These are phyloP conservation scores for Xenopus tropicalis DNA, from an alignment of 2,113 vertebrate genomes.

Conservation along the genomic window DNA sequence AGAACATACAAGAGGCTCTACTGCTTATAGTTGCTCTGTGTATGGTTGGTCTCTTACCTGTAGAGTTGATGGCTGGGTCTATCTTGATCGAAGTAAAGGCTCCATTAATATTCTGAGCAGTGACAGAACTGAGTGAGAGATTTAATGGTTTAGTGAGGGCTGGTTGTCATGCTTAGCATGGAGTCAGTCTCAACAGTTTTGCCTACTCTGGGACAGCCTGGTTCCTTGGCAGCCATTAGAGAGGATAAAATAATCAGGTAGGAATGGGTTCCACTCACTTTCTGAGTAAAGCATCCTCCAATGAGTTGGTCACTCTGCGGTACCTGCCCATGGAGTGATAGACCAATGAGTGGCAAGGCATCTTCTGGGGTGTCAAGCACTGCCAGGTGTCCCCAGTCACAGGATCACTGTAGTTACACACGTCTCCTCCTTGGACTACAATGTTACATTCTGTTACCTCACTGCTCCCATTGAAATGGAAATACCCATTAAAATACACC, in stretches of 20 bases:
- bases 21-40: too few relatives aligned
- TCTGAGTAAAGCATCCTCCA: constrained; percentile 10
- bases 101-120: background rate
- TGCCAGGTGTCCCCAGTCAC: constrained; percentile 3
- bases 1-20: too few relatives aligned
- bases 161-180: too few relatives aligned
- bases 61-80: background rate
- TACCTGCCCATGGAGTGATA: constrained; percentile 23
- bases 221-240: too few relatives aligned
- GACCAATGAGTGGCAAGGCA: constrained; percentile 14
- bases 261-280: constrained; percentile 21
- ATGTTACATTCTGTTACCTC: too few relatives aligned
- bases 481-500: too few relatives aligned
- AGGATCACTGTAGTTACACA: constrained; percentile 15
- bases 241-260: too few relatives aligned
- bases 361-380: constrained; percentile 3
- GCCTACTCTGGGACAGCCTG: too few relatives aligned
- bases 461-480: too few relatives aligned
- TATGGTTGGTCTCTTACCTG: background rate
- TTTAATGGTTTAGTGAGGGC: too few relatives aligned
- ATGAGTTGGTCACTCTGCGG: constrained; percentile 9
- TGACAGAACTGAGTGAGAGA: background rate
- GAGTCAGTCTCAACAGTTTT: too few relatives aligned
- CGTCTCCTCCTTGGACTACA: background rate
- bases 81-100: background rate